Evolutionary conservation across 2,113 vertebrate species (phyloP).

Genomic region (Psettodes erumei): DNA sequence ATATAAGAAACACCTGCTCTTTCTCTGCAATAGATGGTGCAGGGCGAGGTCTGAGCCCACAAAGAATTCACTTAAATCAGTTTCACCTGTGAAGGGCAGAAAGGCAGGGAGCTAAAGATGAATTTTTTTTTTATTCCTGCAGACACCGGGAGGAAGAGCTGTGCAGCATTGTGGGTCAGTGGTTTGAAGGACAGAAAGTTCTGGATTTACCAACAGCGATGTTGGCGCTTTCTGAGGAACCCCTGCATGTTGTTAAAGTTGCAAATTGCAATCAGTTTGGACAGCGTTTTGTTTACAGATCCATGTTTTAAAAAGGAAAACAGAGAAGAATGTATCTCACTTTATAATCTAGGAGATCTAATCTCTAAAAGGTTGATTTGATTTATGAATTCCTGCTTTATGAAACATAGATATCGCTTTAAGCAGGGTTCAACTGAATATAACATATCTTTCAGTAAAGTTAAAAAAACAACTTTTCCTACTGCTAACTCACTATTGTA

Average conservation of each 20-base stretch:
- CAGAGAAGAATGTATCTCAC: too few relatives aligned
- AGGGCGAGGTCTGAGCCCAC: slow-evolving; percentile 10
- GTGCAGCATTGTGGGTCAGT: not conserved
- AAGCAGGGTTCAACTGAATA: not conserved
- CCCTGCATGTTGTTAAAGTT: too few relatives aligned
- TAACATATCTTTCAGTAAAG: not conserved
- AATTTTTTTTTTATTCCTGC: not conserved
- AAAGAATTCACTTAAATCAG: slow-evolving; percentile 29
- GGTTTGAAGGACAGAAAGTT: not conserved
- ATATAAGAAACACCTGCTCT: slow-evolving; percentile 26
- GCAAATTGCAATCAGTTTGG: too few relatives aligned
- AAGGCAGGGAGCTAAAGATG: slow-evolving; percentile 4
- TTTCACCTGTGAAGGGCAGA: slow-evolving; percentile 40
- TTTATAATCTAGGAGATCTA: too few relatives aligned
- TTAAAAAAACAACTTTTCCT: not conserved
- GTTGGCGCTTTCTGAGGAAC: not conserved
- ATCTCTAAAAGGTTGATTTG: too few relatives aligned
- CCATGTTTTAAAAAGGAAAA: too few relatives aligned
- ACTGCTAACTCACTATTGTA: too few relatives aligned
- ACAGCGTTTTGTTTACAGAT: too few relatives aligned
- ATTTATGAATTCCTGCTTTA: not conserved
- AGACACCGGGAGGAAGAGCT: slow-evolving; percentile 3
- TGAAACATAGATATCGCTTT: too few relatives aligned
- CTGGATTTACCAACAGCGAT: not conserved
- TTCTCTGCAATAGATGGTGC: slow-evolving; percentile 24